Percentiles rank a stretch among this genome's conserved stretches.
These are phyloP conservation scores for Clistopyga incitator DNA, from an alignment of 2,888 invertebrate genomes.

Conservation along the genomic window DNA sequence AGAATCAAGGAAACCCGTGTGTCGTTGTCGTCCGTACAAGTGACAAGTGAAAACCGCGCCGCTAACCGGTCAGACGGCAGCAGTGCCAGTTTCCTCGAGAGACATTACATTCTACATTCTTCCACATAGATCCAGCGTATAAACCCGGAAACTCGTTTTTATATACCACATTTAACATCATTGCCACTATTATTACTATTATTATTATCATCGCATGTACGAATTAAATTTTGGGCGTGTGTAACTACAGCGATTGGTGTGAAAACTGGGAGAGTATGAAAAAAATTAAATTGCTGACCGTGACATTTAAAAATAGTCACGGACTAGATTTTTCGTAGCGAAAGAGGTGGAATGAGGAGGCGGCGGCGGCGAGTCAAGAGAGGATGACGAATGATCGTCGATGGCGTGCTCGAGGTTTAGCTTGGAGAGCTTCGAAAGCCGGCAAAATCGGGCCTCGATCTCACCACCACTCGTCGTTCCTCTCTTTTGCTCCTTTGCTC, in stretches of 20 bases:
- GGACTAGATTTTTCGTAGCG: conserved; percentile 8
- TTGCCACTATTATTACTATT: conserved; percentile 8
- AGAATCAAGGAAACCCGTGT: conserved; percentile 4
- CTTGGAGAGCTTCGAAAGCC: conserved; percentile 25
- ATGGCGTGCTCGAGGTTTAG: conserved; percentile 32
- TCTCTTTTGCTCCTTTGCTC: conserved; percentile 34
- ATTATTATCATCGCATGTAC: background rate
- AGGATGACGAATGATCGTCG: conserved; percentile 52
- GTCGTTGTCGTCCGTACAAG: background rate
- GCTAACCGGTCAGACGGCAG: conserved; percentile 58
- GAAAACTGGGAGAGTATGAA: background rate
- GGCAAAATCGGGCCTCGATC: conserved; percentile 42
- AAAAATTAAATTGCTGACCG: conserved; percentile 7
- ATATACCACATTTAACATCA: conserved; percentile 6
- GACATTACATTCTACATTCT: conserved; percentile 29
- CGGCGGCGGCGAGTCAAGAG: conserved; percentile 5
- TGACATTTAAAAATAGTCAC: conserved; percentile 18
- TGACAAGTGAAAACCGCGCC: conserved; percentile 54
- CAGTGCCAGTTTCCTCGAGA: conserved; percentile 2
- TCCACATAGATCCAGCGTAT: conserved; percentile 16
- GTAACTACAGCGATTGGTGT: background rate
- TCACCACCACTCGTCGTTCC: conserved; percentile 18
- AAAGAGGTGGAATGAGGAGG: conserved; percentile 9
- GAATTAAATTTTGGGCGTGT: background rate
- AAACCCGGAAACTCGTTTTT: background rate